Evolutionary conservation across 2,888 invertebrate species (phyloP).

Genomic region (Heliconius ismenius): DNA sequence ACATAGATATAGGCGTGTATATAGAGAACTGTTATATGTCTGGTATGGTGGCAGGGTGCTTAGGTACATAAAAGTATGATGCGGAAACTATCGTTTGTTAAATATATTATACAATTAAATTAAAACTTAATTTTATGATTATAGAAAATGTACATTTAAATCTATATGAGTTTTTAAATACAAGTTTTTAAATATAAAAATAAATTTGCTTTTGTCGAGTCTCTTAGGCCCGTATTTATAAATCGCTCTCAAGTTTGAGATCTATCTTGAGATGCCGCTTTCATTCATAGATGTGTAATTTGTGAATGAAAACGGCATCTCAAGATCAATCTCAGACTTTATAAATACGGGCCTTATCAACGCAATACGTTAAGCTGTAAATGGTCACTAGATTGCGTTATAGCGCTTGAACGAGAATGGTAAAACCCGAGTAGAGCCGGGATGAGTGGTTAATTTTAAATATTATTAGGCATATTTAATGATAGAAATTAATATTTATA

Average conservation of each 20-base stretch:
- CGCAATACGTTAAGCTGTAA: not conserved
- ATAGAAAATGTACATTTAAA: too few species aligned
- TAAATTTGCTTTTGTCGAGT: conserved; percentile 4
- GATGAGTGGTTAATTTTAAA: not conserved
- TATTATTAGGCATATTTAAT: conserved; percentile 4
- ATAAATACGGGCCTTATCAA: not conserved
- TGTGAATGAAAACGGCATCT: too few species aligned
- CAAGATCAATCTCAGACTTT: too few species aligned
- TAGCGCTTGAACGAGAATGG: conserved; percentile 3
- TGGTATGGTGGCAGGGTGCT: too few species aligned
- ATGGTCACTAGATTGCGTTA: conserved; percentile 6
- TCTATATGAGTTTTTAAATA: too few species aligned
- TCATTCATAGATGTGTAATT: too few species aligned
- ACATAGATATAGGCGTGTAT: not conserved
- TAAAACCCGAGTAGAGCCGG: conserved; percentile 5
- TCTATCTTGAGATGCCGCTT: too few species aligned
- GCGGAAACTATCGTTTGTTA: too few species aligned
- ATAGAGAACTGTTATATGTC: too few species aligned
- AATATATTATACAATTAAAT: not conserved
- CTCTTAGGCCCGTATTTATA: too few species aligned
- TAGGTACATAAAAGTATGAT: not conserved
- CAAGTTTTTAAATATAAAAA: not conserved
- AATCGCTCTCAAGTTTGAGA: too few species aligned
- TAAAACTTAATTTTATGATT: not conserved
- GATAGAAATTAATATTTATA: not conserved